phyloP scores from a whole-genome alignment of 2,113 vertebrate species.

The Centropus bengalensis region DNA sequence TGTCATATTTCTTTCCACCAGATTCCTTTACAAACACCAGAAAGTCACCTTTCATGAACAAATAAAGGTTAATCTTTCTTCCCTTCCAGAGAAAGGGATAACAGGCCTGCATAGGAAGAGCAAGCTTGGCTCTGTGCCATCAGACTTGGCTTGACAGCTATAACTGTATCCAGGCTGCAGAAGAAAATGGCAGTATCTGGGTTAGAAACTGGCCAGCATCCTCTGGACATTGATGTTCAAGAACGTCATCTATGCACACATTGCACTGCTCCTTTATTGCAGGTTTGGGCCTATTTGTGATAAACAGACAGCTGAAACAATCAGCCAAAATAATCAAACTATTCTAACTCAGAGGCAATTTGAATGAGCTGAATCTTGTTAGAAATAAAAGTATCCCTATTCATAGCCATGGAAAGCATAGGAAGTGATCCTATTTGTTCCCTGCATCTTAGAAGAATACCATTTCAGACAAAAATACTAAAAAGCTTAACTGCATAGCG shows the following conservation, averaged over 20 bases:
- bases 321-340: background rate
- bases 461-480: background rate
- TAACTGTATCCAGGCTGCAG: background rate
- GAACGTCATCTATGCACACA: background rate
- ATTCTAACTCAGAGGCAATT: background rate
- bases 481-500: background rate
- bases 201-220: background rate
- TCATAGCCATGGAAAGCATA: background rate
- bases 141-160: background rate
- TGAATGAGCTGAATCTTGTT: background rate
- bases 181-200: background rate
- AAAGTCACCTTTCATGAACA: background rate
- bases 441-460: background rate
- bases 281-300: background rate
- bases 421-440: background rate
- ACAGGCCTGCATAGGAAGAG: background rate
- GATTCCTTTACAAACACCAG: background rate
- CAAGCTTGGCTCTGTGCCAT: background rate
- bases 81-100: background rate
- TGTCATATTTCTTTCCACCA: slow-evolving; percentile 1
- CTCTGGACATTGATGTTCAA: background rate
- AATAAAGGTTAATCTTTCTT: background rate
- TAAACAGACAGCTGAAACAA: background rate
- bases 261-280: background rate
- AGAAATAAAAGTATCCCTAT: background rate